Conservation (phyloP, 1,140 invertebrate species). For the Bathynomus jamesi region DNA sequence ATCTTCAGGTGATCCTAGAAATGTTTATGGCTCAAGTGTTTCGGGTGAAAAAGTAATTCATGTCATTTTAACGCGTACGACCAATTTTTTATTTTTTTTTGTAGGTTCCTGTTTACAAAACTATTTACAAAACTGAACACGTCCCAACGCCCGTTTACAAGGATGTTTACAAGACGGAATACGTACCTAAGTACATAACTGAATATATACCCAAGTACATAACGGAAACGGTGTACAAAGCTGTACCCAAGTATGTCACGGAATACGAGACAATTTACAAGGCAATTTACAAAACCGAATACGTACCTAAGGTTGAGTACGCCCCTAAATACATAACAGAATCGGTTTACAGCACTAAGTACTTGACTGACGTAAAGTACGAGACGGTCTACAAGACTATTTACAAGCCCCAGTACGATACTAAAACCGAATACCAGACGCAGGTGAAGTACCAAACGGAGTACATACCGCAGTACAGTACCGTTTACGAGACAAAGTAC, state of each 20-base stretch:
- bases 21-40: background rate
- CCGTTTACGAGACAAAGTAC: background rate
- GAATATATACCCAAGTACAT: conserved; percentile 14
- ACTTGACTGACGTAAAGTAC: conserved; percentile 8
- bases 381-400: conserved; percentile 11
- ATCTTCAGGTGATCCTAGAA: no score
- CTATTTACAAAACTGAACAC: conserved; percentile 11
- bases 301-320: background rate
- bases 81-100: background rate
- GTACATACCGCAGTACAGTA: conserved; percentile 14
- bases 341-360: conserved; percentile 3
- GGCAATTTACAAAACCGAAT: conserved; percentile 3
- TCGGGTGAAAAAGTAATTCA: background rate
- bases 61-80: background rate
- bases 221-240: conserved; percentile 8
- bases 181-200: conserved; percentile 10
- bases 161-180: conserved; percentile 6
- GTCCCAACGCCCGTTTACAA: conserved; percentile 14
- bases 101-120: conserved; percentile 14
- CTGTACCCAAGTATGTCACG: conserved; percentile 12
- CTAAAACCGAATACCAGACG: conserved; percentile 1
- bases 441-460: conserved; percentile 12
- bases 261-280: conserved; percentile 2
- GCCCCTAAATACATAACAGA: conserved; percentile 13
- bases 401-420: conserved; percentile 17